phyloP scores from a whole-genome alignment of 1,140 invertebrate species.

The Papilio polyxenes region DNA sequence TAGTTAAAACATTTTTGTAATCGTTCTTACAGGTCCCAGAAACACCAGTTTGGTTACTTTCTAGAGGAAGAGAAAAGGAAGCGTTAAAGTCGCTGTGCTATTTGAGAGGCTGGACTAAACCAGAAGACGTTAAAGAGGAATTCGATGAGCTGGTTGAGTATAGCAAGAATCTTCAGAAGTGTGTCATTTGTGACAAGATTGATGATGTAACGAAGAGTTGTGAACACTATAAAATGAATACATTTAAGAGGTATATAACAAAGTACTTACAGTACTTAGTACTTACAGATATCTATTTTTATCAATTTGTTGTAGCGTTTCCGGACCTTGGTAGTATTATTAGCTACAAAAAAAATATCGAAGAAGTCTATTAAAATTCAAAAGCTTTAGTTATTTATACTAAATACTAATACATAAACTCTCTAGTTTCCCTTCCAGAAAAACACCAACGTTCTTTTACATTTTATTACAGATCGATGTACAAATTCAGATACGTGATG shows the following conservation, averaged over 20 bases:
- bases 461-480: conserved; percentile 54
- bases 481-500: conserved; percentile 72
- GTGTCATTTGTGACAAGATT: conserved; percentile 61
- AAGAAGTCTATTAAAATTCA: too few relatives aligned
- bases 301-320: too few relatives aligned
- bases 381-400: too few relatives aligned
- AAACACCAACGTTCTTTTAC: not conserved
- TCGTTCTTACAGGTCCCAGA: conserved; percentile 81
- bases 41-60: conserved; percentile 84
- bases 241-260: conserved; percentile 56
- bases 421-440: too few relatives aligned
- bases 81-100: conserved; percentile 78
- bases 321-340: too few relatives aligned
- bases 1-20: conserved; percentile 25
- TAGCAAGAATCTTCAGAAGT: conserved; percentile 61
- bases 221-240: conserved; percentile 64
- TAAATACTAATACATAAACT: too few relatives aligned
- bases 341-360: too few relatives aligned
- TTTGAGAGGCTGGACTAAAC: conserved; percentile 79
- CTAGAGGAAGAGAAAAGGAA: conserved; percentile 76
- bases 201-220: conserved; percentile 48
- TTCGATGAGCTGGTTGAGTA: conserved; percentile 71
- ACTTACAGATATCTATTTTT: too few relatives aligned
- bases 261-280: not conserved
- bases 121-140: conserved; percentile 75